phyloP scores from a whole-genome alignment of 2,797 vertebrate genomes.

The Centropyge bicolor region DNA sequence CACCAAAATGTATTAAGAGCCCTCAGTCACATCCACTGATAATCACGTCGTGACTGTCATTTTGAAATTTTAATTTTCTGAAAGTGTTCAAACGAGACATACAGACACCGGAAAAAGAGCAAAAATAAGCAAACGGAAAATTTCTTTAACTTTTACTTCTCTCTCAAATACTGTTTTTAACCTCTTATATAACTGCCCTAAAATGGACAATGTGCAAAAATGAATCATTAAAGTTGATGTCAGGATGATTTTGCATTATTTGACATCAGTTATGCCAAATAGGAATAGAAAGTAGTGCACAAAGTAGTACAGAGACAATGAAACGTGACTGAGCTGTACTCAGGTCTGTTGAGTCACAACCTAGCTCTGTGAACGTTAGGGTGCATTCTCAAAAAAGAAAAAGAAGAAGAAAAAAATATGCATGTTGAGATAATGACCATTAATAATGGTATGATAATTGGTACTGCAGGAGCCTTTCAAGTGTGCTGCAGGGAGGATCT shows the following conservation, averaged over 20 bases:
- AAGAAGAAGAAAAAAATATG: background rate
- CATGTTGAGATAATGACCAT: conserved; percentile 58
- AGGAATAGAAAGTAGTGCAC: background rate
- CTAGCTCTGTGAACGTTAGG: conserved; percentile 24
- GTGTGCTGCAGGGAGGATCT: conserved; percentile 56
- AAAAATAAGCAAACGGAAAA: conserved; percentile 28
- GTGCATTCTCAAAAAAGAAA: background rate
- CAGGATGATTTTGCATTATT: conserved; percentile 32
- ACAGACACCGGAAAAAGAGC: conserved; percentile 6
- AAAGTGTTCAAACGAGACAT: conserved; percentile 46
- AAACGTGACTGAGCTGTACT: conserved; percentile 22
- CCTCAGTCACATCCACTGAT: conserved; percentile 73
- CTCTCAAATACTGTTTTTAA: background rate
- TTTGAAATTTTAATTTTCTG: conserved; percentile 58
- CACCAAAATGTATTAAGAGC: conserved; percentile 68
- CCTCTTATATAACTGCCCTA: conserved; percentile 9
- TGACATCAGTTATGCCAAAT: conserved; percentile 24
- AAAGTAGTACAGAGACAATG: conserved; percentile 22
- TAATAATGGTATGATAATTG: conserved; percentile 61
- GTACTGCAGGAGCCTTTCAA: conserved; percentile 63
- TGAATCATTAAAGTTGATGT: conserved; percentile 33
- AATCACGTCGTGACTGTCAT: conserved; percentile 69
- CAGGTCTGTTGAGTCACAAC: conserved; percentile 35
- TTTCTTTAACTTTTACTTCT: background rate
- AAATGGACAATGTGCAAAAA: background rate